Base-by-base conservation (phyloP, 2,888 invertebrate species). In the Merodon equestris region DNA sequence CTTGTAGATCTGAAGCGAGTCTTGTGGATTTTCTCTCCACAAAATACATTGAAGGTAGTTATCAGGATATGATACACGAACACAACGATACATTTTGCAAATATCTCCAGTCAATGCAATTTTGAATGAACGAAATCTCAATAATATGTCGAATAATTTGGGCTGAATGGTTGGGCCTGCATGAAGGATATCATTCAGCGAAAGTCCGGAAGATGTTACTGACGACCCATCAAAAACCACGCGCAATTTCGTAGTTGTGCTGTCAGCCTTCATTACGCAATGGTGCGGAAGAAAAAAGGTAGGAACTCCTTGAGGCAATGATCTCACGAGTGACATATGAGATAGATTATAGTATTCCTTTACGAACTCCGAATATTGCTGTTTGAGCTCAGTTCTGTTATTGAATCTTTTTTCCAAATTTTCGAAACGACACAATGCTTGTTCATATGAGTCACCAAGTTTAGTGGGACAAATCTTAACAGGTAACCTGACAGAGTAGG, bases 61-160 rank as follows among this genome's bases (percentile, higher is more conserved):
- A 14, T 82, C 81, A 12, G 12, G 10, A 19, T 75, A 14, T 7
- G 67, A 64, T 1, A 82, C 38, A 4, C 64, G 42, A 19, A 82
- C 68, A 36, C 79, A 13, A n/a, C n/a, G 74, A 1, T n/a, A n/a
- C n/a, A n/a, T n/a, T n/a, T n/a, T n/a, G n/a, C n/a, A n/a, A n/a
- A n/a, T n/a, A n/a, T n/a, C n/a, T n/a, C n/a, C n/a, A n/a, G n/a
- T n/a, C 81, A 54, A 45, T 81, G 81, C 68, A 81, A 81, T 42
- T 81, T 75, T 9, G 63, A 61, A 73, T n/a, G 56, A 66, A 2
- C 81, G 47, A 82, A 71, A 81, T 9, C 71, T 53, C n/a, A 72
- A 17, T 15, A 72, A 42, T 10, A 53, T 73, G n/a, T 63, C 40
- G 18, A 77, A 74, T n/a, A 71, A 17, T 40, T 68, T 81, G 0